Percentiles rank a stretch among this genome's conserved stretches.
phyloP scores from a whole-genome alignment of 1,140 invertebrate genomes.

The Cotesia typhae region DNA sequence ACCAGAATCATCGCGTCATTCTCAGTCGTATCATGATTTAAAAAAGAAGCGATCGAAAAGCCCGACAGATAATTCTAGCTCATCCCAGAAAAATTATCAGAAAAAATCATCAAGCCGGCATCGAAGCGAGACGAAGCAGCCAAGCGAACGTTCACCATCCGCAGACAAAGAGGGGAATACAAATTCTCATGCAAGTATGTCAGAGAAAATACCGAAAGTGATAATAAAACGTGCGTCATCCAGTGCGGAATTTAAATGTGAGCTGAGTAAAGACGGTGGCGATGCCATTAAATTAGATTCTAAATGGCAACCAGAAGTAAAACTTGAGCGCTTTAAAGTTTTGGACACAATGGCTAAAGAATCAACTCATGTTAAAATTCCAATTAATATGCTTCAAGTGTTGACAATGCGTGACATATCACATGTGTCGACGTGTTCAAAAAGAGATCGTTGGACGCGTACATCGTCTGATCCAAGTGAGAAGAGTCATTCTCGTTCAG shows the following conservation, averaged over 20 bases:
- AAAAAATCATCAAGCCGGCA: constrained; percentile 35
- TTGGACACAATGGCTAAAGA: constrained; percentile 61
- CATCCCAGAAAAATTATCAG: constrained; percentile 28
- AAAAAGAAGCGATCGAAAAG: constrained; percentile 43
- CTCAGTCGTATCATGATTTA: constrained; percentile 24
- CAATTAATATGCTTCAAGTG: constrained; percentile 36
- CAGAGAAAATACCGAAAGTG: constrained; percentile 61
- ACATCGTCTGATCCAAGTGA: constrained; percentile 25
- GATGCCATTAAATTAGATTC: constrained; percentile 44
- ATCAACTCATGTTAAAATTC: constrained; percentile 51
- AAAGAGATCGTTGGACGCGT: constrained; percentile 11
- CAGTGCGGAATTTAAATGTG: constrained; percentile 62
- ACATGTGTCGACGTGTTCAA: constrained; percentile 35
- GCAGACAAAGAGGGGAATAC: constrained; percentile 30
- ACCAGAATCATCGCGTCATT: constrained; percentile 28
- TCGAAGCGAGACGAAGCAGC: not conserved
- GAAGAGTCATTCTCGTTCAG: constrained; percentile 2
- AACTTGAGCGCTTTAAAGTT: constrained; percentile 55
- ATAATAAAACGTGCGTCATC: constrained; percentile 62
- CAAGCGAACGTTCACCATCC: constrained; percentile 27
- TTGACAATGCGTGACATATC: not conserved
- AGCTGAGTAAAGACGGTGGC: constrained; percentile 56
- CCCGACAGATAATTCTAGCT: constrained; percentile 22
- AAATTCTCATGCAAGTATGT: constrained; percentile 30
- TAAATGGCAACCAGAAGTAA: constrained; percentile 60